These are phyloP conservation scores for Caenorhabditis becei DNA, from an alignment of 2,888 invertebrate genomes.

Conservation along the genomic window DNA sequence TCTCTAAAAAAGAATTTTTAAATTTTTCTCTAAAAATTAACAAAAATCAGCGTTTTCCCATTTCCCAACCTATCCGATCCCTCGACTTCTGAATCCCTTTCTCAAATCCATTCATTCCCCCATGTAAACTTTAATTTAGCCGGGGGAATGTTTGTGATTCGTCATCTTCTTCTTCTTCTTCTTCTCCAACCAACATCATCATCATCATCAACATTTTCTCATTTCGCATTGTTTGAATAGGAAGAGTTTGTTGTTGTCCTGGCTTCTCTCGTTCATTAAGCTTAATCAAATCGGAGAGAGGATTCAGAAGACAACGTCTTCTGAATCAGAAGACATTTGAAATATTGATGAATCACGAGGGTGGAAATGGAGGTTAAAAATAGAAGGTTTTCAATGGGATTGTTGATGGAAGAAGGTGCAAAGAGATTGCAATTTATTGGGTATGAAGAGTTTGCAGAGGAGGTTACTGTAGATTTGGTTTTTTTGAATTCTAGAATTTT, in stretches of 20 bases:
- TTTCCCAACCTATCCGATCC: no score
- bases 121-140: background rate
- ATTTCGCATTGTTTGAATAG: slow-evolving; percentile 43
- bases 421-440: no score
- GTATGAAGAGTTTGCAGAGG: no score
- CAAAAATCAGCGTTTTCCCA: no score
- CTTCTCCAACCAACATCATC: background rate
- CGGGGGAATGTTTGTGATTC: background rate
- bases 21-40: no score
- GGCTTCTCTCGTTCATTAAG: slow-evolving; percentile 56
- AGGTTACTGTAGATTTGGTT: no score
- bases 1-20: no score
- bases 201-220: slow-evolving; percentile 15
- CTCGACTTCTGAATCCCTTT: background rate
- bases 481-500: no score
- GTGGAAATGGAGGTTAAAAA: slow-evolving; percentile 3
- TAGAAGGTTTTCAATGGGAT: background rate
- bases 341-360: slow-evolving; percentile 56
- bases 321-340: slow-evolving; percentile 33
- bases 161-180: slow-evolving; percentile 2
- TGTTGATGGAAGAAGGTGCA: background rate
- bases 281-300: slow-evolving; percentile 51
- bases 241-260: slow-evolving; percentile 43
- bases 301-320: background rate
- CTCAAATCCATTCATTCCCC: background rate